These are phyloP conservation scores for Syndactyla subalaris DNA, from an alignment of 2,797 vertebrate species.

Conservation along the genomic window DNA sequence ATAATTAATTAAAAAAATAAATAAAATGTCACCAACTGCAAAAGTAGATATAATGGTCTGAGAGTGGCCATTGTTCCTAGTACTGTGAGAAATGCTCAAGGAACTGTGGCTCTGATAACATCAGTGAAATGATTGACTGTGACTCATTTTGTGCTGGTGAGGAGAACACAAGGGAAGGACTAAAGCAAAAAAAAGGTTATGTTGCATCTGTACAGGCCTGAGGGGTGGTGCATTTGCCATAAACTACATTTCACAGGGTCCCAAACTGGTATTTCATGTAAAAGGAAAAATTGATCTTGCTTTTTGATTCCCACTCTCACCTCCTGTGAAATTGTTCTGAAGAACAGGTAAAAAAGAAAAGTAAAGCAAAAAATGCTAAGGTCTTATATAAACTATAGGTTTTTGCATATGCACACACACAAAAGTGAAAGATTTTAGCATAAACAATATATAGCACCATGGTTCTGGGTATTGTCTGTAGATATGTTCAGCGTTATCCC, in stretches of 20 bases:
- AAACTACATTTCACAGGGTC: background rate
- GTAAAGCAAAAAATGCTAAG: background rate
- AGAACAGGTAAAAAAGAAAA: background rate
- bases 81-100: background rate
- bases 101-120: background rate
- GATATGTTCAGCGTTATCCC: background rate
- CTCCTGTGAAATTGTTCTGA: background rate
- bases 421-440: background rate
- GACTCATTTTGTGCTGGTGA: constrained; percentile 15
- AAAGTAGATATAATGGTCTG: background rate
- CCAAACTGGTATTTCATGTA: background rate
- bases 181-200: background rate
- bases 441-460: background rate
- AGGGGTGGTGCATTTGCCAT: background rate
- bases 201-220: background rate
- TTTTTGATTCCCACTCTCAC: background rate
- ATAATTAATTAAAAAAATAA: background rate
- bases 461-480: background rate
- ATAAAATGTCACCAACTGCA: background rate
- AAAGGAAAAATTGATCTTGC: constrained; percentile 30
- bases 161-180: background rate
- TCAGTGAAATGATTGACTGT: constrained; percentile 34
- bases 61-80: background rate
- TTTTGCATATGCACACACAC: background rate
- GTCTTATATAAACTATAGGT: background rate